Conservation (phyloP, 2,888 invertebrate genomes). For the Macrophya annulata region DNA sequence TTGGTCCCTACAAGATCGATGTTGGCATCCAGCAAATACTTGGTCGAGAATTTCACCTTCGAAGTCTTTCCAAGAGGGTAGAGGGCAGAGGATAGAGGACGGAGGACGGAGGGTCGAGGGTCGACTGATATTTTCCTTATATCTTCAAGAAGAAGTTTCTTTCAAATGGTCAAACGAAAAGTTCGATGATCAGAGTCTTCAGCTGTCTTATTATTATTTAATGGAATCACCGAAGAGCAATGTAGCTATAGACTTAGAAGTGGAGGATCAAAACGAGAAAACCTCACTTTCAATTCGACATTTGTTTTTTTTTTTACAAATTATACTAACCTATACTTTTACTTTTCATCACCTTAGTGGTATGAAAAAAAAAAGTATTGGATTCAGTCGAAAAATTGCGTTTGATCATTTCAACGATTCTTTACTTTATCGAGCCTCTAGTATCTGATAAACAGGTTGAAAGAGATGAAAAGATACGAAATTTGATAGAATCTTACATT, state of each 20-base stretch:
- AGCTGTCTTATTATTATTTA: slow-evolving; percentile 5
- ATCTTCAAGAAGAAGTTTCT: background rate
- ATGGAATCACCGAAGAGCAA: background rate
- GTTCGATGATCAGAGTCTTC: background rate
- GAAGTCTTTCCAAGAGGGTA: slow-evolving; percentile 22
- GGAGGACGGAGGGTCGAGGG: background rate
- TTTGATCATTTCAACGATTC: too few species aligned
- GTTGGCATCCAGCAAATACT: slow-evolving; percentile 44
- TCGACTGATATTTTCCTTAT: slow-evolving; percentile 9
- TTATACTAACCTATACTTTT: too few species aligned
- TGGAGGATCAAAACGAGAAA: background rate
- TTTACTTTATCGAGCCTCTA: too few species aligned
- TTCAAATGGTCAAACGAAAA: slow-evolving; percentile 21
- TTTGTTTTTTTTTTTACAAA: background rate
- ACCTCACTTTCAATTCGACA: background rate
- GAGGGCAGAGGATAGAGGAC: slow-evolving; percentile 1
- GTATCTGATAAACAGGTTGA: background rate
- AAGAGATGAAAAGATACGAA: background rate
- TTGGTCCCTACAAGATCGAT: slow-evolving; percentile 25
- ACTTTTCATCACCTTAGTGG: background rate
- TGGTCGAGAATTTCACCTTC: slow-evolving; percentile 34
- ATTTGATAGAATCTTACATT: too few species aligned
- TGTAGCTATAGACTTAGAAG: background rate
- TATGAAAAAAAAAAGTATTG: background rate
- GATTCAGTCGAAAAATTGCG: background rate